Evolutionary conservation across 2,888 invertebrate species (phyloP), one percentile per base, ranked within the genome.

Genomic region (Eurytoma californica): DNA sequence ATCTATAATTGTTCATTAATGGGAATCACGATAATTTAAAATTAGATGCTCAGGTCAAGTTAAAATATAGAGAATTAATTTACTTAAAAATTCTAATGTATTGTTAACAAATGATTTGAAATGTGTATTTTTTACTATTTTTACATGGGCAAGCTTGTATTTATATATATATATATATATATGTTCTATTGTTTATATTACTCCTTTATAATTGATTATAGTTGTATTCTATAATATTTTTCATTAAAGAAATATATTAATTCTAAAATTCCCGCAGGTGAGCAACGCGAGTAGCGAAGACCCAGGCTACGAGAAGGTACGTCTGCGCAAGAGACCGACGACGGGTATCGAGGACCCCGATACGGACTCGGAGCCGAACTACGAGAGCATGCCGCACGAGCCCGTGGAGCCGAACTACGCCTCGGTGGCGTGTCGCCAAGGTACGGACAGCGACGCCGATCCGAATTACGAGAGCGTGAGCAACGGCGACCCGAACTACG

Each of bases 401-500:
- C 61, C 87, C 0, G 91, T 92, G 82, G 93, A 93, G 63, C 91
- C 92, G 0, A 90, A 93, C 80, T 94, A 94, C 86, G 93, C 92
- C 0, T 94, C 94, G 0, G 89, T 91, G 2, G 73, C 75, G 7
- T 88, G 88, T 53, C 87, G 91, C 12, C 91, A n/a, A 53, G 90
- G 89, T 2, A 90, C 90, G 4, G 94, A 94, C 82, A 95, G 95
- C 86, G 95, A 95, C 87, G 94, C 94, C 0, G 95, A 94, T 87
- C 93, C 93, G 0, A 94, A 94, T 87, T 94, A 94, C 84, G 94
- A 94, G 85, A 94, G 94, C 0, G 94, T 94, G 0, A 92, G 92
- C 72, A 93, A 93, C 68, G 92, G 92, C 66, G 94, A 96, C 91
- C 95, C 95, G 0, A 96, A 96, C 88, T 96, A 96, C 86, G 96